Base-by-base conservation (phyloP, 2,888 invertebrate species). In the Gasteruption jaculator region DNA sequence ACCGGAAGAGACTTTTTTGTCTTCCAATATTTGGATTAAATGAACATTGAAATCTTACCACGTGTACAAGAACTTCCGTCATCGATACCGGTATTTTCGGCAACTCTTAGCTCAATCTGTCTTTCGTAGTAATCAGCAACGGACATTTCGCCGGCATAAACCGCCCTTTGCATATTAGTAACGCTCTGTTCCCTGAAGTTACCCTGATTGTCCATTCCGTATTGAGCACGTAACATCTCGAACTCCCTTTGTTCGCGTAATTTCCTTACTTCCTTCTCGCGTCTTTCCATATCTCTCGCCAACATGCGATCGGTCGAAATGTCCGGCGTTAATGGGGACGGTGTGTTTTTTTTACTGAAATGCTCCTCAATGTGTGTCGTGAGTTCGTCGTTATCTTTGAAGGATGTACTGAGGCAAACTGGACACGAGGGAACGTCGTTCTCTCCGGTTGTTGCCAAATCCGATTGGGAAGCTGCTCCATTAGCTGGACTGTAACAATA, bases 181-280 rank as follows among this genome's bases (percentile, higher is more conserved):
- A 85, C 82, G 15, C 86, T 86, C 47, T 90, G 85, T 57, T 85
- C 83, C 32, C 82, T 74, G 71, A 83, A 89, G 58, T 86, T 87
- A 5, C 86, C 87, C 58, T 88, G 86, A 64, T 87, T 86, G 62
- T 89, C 89, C 91, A 91, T 91, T 2, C 91, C 91, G 60, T 90
- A 91, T 65, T 89, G 87, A 2, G 88, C 89, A 63, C 85, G 73
- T 24, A 90, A 66, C 71, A 87, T 72, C 60, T 88, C 86, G 65
- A 90, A 90, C 65, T 90, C 89, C 31, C 83, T 79, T 60, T 88
- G 85, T 60, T 90, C 89, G 16, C 86, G 75, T 49, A 81, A 76
- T 52, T 80, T 78, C 54, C 85, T 78, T 0, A 85, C 86, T 61
- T 86, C 85, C 46, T 78, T 74, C 48, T 83, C 69, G 30, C 74